Evolutionary conservation across 1,140 invertebrate genomes (phyloP).

Genomic region (Pemphigus obesinymphae): DNA sequence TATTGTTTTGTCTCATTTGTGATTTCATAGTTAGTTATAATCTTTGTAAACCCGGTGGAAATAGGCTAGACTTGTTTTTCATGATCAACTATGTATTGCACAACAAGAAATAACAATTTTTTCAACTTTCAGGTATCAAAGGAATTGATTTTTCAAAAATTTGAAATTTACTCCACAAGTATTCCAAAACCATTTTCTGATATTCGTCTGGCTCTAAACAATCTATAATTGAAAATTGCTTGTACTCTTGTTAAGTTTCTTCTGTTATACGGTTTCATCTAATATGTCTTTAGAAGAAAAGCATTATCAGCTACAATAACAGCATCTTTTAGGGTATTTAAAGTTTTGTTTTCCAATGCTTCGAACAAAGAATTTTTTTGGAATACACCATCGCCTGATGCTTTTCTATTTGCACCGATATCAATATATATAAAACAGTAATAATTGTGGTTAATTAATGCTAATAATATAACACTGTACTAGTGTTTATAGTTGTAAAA

Average conservation of each 20-base stretch:
- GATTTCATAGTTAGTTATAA: constrained; percentile 40
- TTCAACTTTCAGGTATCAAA: constrained; percentile 47
- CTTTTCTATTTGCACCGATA: constrained; percentile 48
- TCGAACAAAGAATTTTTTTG: constrained; percentile 41
- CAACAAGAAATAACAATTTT: constrained; percentile 48
- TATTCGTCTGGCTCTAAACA: constrained; percentile 47
- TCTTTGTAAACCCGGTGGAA: neutral
- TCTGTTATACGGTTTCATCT: constrained; percentile 31
- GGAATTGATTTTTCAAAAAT: constrained; percentile 49
- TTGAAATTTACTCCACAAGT: too few relatives aligned
- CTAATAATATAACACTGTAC: constrained; percentile 52
- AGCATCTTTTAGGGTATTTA: constrained; percentile 13
- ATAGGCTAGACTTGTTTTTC: constrained; percentile 17
- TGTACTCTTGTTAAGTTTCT: constrained; percentile 44
- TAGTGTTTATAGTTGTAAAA: constrained; percentile 55
- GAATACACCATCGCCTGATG: constrained; percentile 48
- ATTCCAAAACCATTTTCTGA: constrained; percentile 54
- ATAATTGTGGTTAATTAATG: constrained; percentile 49
- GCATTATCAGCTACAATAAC: constrained; percentile 41
- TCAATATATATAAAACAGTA: constrained; percentile 48
- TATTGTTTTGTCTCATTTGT: constrained; percentile 8
- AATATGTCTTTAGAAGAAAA: constrained; percentile 37
- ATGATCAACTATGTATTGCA: constrained; percentile 47
- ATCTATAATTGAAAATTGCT: constrained; percentile 51
- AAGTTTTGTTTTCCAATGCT: constrained; percentile 10